Evolutionary conservation across 2,797 vertebrate genomes (phyloP).

Genomic region (Paramormyrops hopkinsi): DNA sequence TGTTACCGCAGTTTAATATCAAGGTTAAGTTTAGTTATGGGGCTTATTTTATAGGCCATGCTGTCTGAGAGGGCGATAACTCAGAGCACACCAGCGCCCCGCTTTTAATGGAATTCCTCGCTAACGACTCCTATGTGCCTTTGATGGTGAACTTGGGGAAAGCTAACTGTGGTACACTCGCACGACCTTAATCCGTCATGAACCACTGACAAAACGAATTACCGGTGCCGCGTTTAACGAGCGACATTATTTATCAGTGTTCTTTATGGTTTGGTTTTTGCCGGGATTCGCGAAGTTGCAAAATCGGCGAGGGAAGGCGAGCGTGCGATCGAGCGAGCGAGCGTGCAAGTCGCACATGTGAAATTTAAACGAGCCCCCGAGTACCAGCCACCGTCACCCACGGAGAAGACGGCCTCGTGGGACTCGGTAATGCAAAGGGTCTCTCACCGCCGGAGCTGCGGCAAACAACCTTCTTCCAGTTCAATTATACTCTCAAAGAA

Average conservation of each 20-base stretch:
- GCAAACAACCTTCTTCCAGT: conserved; percentile 6
- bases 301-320: background rate
- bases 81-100: background rate
- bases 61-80: background rate
- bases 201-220: background rate
- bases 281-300: background rate
- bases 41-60: background rate
- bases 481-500: conserved; percentile 11
- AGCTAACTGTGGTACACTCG: background rate
- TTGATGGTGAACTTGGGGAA: background rate
- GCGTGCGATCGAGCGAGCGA: background rate
- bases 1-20: background rate
- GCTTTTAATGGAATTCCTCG: background rate
- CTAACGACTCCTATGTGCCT: background rate
- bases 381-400: background rate
- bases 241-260: background rate
- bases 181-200: background rate
- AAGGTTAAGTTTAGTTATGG: background rate
- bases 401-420: background rate
- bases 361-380: background rate
- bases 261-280: background rate
- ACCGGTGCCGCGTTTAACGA: background rate
- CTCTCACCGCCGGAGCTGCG: background rate
- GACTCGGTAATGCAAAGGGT: background rate
- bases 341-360: background rate